A percentile compares a stretch with the other conserved stretches of the same genome.
Conservation (phyloP, 2,113 vertebrate species). For the Bubo bubo region DNA sequence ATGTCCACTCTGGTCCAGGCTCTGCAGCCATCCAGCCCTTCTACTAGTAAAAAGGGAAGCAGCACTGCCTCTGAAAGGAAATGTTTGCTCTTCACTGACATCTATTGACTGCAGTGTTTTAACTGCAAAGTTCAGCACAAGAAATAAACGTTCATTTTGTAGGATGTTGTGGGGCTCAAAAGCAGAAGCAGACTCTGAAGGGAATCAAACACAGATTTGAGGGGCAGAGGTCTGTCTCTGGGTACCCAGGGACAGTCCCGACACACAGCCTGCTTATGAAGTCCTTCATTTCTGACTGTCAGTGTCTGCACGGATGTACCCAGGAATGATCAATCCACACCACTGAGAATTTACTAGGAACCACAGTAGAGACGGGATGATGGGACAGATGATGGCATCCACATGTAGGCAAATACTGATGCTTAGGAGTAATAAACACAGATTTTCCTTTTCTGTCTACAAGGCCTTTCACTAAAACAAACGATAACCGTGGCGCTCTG, state of each 20-base stretch:
- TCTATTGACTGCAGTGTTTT: neutral
- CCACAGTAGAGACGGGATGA: neutral
- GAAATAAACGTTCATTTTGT: neutral
- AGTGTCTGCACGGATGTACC: neutral
- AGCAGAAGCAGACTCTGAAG: neutral
- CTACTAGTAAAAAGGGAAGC: neutral
- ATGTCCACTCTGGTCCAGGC: fast-evolving
- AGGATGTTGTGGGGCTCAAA: neutral
- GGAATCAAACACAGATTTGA: neutral
- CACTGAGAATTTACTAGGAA: neutral
- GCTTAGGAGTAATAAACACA: neutral
- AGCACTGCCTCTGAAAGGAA: neutral
- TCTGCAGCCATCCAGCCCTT: neutral
- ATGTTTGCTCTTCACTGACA: neutral
- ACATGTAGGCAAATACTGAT: neutral
- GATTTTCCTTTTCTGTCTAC: neutral
- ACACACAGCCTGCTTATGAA: neutral
- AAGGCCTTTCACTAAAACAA: neutral
- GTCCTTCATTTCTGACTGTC: neutral
- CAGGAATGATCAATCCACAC: fast-evolving
- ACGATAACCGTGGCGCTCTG: neutral
- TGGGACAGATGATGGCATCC: neutral
- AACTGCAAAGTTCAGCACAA: neutral
- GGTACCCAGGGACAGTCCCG: neutral
- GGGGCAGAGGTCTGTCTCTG: neutral